Evolutionary conservation across 2,797 vertebrate genomes (phyloP), one percentile per base, ranked within the genome.

Genomic region (Catostomus latipinnis): DNA sequence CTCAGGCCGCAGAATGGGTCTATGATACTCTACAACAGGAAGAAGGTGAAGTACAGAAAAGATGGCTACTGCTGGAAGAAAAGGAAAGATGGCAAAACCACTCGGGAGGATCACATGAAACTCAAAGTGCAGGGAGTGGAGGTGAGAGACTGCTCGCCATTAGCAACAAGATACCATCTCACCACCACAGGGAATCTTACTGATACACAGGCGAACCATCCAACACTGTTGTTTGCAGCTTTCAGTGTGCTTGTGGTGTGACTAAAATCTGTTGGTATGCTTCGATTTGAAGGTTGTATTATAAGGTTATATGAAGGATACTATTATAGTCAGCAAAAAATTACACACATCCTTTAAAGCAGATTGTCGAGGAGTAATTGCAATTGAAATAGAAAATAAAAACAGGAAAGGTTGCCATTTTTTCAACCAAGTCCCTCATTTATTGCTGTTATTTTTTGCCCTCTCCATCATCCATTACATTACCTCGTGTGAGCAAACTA

Each of bases 51-150:
- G 89, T 98, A 98, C 93, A 95, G 97, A 92, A 98, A 98, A 87
- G 97, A 98, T 90, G 97, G 97, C 76, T 98, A 98, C 92, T 98
- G 97, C 93, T 98, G 97, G 97, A 98, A 98, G 88, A 98, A 98
- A 91, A 94, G 97, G 92, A 98, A 98, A 95, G 97, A 98, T 0
- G 97, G 97, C 86, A 98, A 98, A 89, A 98, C 97, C 80, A 98
- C 97, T 79, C 85, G 97, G 87, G 97, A 98, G 90, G 97, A 98
- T 93, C 97, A 98, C 91, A 98, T 98, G 97, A 98, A 98, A 77
- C 95, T 98, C 84, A 98, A 98, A 89, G 97, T 98, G 87, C 97
- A 98, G 93, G 97, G 97, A 90, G 97, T 98, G 57, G 97, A 98
- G 97, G 97, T 98, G 93, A 94, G 94, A 89, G 66, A 70, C 82